Conservation (phyloP, 2,888 invertebrate species). For the Tenthredo amoena region DNA sequence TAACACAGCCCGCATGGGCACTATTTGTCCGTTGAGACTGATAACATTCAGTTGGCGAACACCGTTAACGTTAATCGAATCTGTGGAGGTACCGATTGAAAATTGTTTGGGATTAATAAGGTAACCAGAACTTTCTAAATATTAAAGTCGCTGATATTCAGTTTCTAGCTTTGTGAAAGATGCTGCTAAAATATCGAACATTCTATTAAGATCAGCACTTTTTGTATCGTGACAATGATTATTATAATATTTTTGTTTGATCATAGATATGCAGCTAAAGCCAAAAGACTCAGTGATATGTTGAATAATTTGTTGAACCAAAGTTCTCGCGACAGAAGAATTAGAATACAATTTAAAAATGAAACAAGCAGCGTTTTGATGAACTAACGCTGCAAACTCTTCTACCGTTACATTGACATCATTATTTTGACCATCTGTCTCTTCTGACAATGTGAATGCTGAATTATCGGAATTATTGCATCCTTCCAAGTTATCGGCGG, state of each 20-base stretch:
- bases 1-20: slow-evolving; percentile 56
- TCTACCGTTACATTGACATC: not conserved
- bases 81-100: not conserved
- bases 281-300: not conserved
- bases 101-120: not conserved
- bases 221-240: not conserved
- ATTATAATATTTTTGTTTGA: not conserved
- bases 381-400: not conserved
- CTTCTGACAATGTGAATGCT: no score
- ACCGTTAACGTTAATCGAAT: not conserved
- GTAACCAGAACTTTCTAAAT: not conserved
- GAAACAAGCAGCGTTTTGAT: not conserved
- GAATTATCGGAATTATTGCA: no score
- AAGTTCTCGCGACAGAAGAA: not conserved
- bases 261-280: not conserved
- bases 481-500: not conserved
- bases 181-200: slow-evolving; percentile 23
- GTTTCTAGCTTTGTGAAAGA: not conserved
- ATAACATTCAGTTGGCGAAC: not conserved
- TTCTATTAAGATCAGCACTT: not conserved
- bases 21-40: slow-evolving; percentile 21
- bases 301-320: slow-evolving; percentile 7
- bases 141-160: not conserved
- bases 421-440: not conserved
- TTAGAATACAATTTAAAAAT: slow-evolving; percentile 11